phyloP scores from a whole-genome alignment of 2,797 vertebrate genomes.

The Sebastes oblongus region DNA sequence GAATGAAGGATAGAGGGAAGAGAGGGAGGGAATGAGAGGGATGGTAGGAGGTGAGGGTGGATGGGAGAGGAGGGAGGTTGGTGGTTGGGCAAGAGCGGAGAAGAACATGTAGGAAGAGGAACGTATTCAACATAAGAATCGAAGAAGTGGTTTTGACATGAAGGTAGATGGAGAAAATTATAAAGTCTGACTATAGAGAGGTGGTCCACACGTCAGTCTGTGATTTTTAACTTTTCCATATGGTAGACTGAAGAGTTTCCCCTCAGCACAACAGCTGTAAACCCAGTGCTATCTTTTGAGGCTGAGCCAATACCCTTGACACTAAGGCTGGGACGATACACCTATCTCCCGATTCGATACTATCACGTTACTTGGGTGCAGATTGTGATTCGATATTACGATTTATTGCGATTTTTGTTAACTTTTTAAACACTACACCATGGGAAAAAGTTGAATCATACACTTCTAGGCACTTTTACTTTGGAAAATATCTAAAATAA shows the following conservation, averaged over 20 bases:
- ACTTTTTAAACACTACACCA: no score
- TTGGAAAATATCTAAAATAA: no score
- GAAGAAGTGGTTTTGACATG: conserved; percentile 16
- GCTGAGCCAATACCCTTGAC: conserved; percentile 23
- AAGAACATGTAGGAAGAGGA: conserved; percentile 7
- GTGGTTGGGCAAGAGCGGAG: conserved; percentile 18
- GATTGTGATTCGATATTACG: no score
- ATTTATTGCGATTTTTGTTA: no score
- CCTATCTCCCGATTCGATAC: no score
- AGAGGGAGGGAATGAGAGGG: conserved; percentile 37
- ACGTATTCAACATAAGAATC: conserved; percentile 6
- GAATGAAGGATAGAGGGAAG: conserved; percentile 64
- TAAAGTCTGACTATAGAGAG: conserved; percentile 7
- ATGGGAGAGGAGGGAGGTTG: conserved; percentile 12
- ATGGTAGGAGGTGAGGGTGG: conserved; percentile 34
- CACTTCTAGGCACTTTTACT: no score
- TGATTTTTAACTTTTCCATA: conserved; percentile 49
- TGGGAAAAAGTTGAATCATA: no score
- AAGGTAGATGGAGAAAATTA: neutral
- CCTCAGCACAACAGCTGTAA: conserved; percentile 22
- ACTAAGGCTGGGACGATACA: no score
- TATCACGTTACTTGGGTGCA: no score
- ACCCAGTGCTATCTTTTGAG: conserved; percentile 48
- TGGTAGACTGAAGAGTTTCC: conserved; percentile 31
- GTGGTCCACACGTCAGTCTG: conserved; percentile 10